Conservation (phyloP, 2,888 invertebrate genomes). For the Eupithecia exiguata region DNA sequence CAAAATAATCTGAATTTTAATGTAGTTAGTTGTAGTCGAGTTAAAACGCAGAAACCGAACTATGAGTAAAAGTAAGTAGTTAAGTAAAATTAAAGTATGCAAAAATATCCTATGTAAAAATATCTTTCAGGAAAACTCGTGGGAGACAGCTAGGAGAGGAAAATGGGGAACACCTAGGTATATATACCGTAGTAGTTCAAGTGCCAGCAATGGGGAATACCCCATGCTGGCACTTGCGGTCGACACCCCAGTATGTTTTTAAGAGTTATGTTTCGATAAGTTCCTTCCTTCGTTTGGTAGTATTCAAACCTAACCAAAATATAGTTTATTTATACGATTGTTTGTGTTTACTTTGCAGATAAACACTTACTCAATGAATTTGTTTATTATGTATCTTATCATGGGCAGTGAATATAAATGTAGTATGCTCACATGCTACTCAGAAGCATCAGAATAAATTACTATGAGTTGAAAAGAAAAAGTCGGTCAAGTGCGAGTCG, state of each 20-base stretch:
- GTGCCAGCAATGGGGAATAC: too few species aligned
- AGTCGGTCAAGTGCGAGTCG: too few species aligned
- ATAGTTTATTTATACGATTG: neutral
- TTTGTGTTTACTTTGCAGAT: neutral
- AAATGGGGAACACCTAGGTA: neutral
- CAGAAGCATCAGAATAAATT: constrained; percentile 9
- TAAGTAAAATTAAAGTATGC: too few species aligned
- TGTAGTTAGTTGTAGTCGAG: too few species aligned
- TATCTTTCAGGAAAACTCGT: neutral
- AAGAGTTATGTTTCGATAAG: too few species aligned
- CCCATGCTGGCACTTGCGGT: too few species aligned
- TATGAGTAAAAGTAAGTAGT: neutral
- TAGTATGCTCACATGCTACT: constrained; percentile 32
- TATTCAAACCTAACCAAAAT: neutral
- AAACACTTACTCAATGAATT: constrained; percentile 50
- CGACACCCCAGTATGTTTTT: too few species aligned
- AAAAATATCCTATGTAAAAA: too few species aligned
- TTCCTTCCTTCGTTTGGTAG: neutral
- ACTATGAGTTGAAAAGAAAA: neutral
- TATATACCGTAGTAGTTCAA: too few species aligned
- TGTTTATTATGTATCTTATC: constrained; percentile 59
- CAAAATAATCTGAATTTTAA: neutral
- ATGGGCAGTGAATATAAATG: constrained; percentile 40
- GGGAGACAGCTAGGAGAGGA: neutral
- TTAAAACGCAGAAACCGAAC: neutral